Evolutionary conservation across 2,797 vertebrate genomes (phyloP).

Genomic region (Enteromius thamalakanensis): DNA sequence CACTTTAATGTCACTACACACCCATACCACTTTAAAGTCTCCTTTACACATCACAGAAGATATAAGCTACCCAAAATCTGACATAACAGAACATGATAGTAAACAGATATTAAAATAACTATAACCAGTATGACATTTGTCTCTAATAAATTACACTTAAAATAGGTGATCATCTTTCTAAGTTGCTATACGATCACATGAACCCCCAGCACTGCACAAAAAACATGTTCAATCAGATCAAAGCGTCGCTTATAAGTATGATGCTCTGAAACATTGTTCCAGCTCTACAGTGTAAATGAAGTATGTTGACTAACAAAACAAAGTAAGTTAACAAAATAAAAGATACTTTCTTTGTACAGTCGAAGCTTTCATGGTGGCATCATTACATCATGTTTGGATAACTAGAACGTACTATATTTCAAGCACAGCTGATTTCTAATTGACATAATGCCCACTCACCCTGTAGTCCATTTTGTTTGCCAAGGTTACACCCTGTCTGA

Average conservation of each 20-base stretch:
- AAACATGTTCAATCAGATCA: background rate
- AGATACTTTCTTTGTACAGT: background rate
- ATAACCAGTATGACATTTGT: background rate
- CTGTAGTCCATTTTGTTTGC: slow-evolving; percentile 76
- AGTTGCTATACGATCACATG: background rate
- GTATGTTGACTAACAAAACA: background rate
- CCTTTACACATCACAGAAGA: background rate
- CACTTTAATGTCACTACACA: background rate
- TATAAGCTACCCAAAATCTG: background rate
- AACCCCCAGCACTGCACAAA: background rate
- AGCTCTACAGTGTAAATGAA: background rate
- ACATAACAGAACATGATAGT: background rate
- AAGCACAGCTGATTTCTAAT: slow-evolving; percentile 32
- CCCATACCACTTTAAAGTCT: background rate
- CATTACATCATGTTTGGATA: background rate
- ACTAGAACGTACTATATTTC: background rate
- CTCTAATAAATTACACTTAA: background rate
- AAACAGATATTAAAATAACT: background rate
- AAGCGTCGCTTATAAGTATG: slow-evolving; percentile 3
- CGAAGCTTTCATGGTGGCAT: background rate
- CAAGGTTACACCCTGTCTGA: slow-evolving; percentile 45
- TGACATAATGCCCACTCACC: slow-evolving; percentile 69
- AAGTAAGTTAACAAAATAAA: background rate
- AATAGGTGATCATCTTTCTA: background rate
- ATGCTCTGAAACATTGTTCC: background rate